Evolutionary conservation across 2,797 vertebrate genomes (phyloP).

Genomic region (Oceanodroma leucorhoa): DNA sequence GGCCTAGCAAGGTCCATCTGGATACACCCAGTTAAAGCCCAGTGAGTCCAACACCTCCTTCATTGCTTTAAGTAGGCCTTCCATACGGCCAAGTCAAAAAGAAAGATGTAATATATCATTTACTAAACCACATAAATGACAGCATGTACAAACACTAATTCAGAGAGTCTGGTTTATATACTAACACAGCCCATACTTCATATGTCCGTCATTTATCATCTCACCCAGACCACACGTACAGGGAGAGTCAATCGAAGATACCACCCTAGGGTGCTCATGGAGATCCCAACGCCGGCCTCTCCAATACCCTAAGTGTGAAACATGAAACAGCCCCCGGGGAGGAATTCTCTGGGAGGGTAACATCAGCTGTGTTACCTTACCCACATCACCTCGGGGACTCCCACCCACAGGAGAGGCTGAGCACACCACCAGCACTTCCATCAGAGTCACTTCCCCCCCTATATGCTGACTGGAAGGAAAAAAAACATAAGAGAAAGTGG

Average conservation of each 20-base stretch:
- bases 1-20: neutral
- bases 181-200: neutral
- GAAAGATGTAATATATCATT: neutral
- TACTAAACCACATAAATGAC: neutral
- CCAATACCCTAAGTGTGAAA: neutral
- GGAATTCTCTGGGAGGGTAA: neutral
- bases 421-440: neutral
- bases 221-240: neutral
- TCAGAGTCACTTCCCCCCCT: neutral
- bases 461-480: neutral
- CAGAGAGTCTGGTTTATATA: neutral
- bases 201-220: neutral
- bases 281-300: neutral
- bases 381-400: neutral
- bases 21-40: neutral
- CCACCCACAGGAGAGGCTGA: neutral
- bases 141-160: neutral
- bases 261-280: neutral
- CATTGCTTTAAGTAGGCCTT: neutral
- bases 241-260: neutral
- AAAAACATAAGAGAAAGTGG: neutral
- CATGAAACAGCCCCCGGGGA: accelerated
- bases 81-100: neutral
- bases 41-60: neutral
- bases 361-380: neutral